phyloP scores from a whole-genome alignment of 2,797 vertebrate species.

The Esox masquinongy region DNA sequence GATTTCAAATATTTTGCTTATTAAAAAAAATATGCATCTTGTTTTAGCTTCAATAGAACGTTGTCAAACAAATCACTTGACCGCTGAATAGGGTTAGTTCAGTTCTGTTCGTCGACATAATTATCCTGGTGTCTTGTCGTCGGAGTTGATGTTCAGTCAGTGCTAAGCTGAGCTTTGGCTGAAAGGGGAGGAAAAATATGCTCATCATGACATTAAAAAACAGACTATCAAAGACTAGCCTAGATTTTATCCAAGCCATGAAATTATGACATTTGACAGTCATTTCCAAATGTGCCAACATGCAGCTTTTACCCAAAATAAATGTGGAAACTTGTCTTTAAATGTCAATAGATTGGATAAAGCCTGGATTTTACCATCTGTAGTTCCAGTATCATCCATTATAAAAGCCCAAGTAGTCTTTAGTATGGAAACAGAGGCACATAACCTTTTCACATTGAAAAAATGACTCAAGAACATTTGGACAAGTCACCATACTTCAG shows the following conservation, averaged over 20 bases:
- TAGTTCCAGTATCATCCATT: background rate
- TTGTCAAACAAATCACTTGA: conserved; percentile 27
- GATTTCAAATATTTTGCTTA: conserved; percentile 22
- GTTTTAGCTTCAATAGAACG: conserved; percentile 33
- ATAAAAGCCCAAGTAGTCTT: background rate
- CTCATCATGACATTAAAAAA: background rate
- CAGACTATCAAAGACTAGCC: background rate
- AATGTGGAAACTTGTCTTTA: no score
- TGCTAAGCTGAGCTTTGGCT: conserved; percentile 83
- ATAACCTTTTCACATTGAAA: background rate
- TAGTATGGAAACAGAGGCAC: background rate
- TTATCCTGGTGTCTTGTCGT: background rate
- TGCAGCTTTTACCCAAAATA: no score
- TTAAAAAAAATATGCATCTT: conserved; percentile 28
- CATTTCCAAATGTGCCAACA: no score
- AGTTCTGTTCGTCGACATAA: background rate
- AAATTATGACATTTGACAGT: no score
- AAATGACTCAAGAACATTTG: conserved; percentile 1
- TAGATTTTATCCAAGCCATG: no score
- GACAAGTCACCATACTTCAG: conserved; percentile 14
- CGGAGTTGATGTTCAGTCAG: conserved; percentile 42
- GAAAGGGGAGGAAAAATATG: conserved; percentile 34
- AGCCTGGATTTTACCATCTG: background rate
- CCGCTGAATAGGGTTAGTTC: background rate
- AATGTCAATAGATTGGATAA: no score